phyloP scores from a whole-genome alignment of 2,113 vertebrate genomes.

The Amphiprion ocellaris region DNA sequence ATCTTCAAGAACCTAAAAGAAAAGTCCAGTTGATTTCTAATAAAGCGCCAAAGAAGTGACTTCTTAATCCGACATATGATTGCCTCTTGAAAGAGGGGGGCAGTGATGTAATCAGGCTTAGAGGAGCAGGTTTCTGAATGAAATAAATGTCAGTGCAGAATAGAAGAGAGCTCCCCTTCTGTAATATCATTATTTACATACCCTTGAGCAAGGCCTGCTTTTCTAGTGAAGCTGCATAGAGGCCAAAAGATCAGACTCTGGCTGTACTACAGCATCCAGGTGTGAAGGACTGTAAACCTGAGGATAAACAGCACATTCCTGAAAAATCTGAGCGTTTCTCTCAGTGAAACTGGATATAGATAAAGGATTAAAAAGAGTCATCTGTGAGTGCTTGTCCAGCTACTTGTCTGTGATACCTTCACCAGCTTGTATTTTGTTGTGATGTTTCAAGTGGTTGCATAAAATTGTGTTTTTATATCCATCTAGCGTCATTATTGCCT shows the following conservation, averaged over 20 bases:
- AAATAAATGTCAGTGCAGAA: neutral
- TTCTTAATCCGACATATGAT: too few species aligned
- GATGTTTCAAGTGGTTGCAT: neutral
- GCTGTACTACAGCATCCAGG: neutral
- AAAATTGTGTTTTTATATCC: neutral
- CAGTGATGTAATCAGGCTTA: neutral
- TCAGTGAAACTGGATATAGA: too few species aligned
- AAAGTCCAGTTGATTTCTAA: too few species aligned
- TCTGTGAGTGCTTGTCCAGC: neutral
- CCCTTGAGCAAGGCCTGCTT: constrained; percentile 14
- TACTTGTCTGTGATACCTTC: neutral
- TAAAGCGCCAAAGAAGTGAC: too few species aligned
- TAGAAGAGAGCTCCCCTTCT: neutral
- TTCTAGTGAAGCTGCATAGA: neutral
- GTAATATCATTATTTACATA: neutral
- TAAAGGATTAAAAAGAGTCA: neutral
- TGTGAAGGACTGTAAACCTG: neutral
- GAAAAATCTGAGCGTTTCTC: neutral
- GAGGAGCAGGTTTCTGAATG: neutral
- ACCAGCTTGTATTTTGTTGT: neutral
- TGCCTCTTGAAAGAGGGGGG: neutral
- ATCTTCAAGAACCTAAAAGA: too few species aligned
- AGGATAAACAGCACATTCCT: neutral
- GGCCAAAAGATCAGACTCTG: constrained; percentile 1
- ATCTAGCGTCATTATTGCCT: neutral